These are phyloP conservation scores for Nyctibius grandis DNA, from an alignment of 2,797 vertebrate species.

Conservation along the genomic window DNA sequence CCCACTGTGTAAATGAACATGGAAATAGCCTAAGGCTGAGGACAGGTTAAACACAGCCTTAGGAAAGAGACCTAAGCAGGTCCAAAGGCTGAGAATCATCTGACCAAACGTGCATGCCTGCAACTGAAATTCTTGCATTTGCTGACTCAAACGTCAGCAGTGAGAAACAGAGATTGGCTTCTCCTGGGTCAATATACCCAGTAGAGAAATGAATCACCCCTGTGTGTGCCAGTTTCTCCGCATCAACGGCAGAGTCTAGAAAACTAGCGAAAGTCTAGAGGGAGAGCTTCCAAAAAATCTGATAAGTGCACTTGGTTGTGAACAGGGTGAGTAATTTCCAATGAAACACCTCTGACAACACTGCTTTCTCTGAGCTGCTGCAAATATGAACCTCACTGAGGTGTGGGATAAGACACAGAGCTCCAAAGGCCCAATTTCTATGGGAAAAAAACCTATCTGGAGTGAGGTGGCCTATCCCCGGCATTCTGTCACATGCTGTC, in stretches of 20 bases:
- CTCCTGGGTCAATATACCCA: neutral
- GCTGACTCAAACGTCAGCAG: neutral
- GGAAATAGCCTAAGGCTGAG: neutral
- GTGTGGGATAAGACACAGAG: neutral
- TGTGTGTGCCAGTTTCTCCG: neutral
- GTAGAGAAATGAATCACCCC: neutral
- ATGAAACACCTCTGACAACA: neutral
- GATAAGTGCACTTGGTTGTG: neutral
- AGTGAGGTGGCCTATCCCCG: neutral
- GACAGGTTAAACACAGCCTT: neutral
- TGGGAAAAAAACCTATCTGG: neutral
- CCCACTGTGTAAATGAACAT: neutral
- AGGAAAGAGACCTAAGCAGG: neutral
- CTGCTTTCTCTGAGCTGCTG: neutral
- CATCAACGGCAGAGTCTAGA: neutral
- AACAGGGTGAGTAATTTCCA: neutral
- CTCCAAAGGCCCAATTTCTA: neutral
- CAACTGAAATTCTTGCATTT: neutral
- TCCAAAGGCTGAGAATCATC: neutral
- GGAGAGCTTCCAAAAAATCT: neutral
- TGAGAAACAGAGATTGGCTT: neutral
- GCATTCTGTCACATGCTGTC: rapidly evolving
- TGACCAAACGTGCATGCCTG: rapidly evolving
- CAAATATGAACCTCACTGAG: neutral
- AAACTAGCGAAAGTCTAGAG: neutral